Base-by-base conservation (phyloP, 2,113 vertebrate genomes). In the Ahaetulla prasina region DNA sequence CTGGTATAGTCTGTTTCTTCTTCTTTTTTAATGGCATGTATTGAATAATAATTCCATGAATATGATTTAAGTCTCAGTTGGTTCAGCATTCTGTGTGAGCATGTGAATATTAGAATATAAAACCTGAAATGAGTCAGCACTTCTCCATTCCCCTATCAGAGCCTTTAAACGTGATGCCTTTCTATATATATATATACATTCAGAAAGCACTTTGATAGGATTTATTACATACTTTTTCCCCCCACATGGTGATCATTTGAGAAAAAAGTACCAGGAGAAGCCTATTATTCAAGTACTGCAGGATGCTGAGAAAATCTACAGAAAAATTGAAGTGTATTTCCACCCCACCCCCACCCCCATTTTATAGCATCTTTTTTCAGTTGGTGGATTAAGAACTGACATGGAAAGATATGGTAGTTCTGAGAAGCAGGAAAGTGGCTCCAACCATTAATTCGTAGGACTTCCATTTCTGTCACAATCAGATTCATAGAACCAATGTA, bases 401-500 rank as follows among this genome's bases (percentile, higher is more conserved):
- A 22, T 84, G 85, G 39, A 49, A 30, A 88, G 2, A 93, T 9
- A 91, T 1, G 84, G 30, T 8, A 87, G 91, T 84, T 92, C 9
- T 91, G n/a, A 54, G n/a, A 93, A 68, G 74, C 39, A 3, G 89
- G 92, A 53, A 92, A 88, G 20, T 85, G 60, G 89, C 92, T 91
- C 92, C 45, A 91, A 94, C 94, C 47, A 53, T 39, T 91, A 92
- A 92, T 93, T 95, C 88, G 93, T 50, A 86, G 57, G 68, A 89
- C 92, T 54, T 93, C 25, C 80, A 93, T 22, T 95, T 91, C 84
- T 88, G 90, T 43, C 22, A 7, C 89, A 92, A 96, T 95, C 94
- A 94, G 87, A 95, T 95, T 95, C 94, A 94, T 20, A 9, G 43
- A 27, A 89, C 88, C 94, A 95, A 95, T n/a, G 90, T 88, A 90